phyloP scores from a whole-genome alignment of 2,888 invertebrate species.

The Acronicta psi region DNA sequence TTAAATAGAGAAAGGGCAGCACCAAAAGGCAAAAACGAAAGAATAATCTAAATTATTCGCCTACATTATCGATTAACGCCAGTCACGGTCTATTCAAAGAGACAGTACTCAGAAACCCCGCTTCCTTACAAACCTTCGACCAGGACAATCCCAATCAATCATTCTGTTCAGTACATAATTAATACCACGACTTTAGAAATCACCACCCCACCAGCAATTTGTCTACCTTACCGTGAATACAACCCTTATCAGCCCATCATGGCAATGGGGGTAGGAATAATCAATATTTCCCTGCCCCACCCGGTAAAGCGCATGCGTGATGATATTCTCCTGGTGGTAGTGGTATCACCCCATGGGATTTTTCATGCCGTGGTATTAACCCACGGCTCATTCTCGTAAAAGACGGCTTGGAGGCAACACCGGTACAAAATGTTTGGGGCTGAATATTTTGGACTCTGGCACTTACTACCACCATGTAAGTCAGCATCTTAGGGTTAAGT shows the following conservation, averaged over 20 bases:
- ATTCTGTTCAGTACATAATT: slow-evolving; percentile 83
- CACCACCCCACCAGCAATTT: slow-evolving; percentile 80
- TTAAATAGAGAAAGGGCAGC: background rate
- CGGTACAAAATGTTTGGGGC: slow-evolving; percentile 35
- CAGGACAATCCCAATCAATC: slow-evolving; percentile 79
- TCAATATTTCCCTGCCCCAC: slow-evolving; percentile 85
- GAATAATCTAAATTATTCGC: background rate
- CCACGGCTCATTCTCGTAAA: slow-evolving; percentile 77
- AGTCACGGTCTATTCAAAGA: slow-evolving; percentile 26
- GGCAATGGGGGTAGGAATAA: slow-evolving; percentile 80
- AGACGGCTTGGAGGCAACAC: slow-evolving; percentile 65
- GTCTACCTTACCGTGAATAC: slow-evolving; percentile 77
- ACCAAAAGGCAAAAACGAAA: background rate
- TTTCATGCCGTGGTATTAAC: slow-evolving; percentile 71
- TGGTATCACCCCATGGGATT: slow-evolving; percentile 76
- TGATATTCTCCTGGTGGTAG: slow-evolving; percentile 79
- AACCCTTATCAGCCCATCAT: slow-evolving; percentile 83
- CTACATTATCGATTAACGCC: slow-evolving; percentile 21
- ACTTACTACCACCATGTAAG: slow-evolving; percentile 53
- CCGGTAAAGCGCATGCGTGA: slow-evolving; percentile 82
- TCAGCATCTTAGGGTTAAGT: slow-evolving; percentile 17
- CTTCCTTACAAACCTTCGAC: slow-evolving; percentile 53
- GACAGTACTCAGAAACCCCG: slow-evolving; percentile 24
- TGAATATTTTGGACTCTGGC: slow-evolving; percentile 35
- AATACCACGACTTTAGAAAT: slow-evolving; percentile 76